Percentiles rank a stretch among this genome's conserved stretches.
Conservation (phyloP, 2,113 vertebrate species). For the Halichoeres trimaculatus region DNA sequence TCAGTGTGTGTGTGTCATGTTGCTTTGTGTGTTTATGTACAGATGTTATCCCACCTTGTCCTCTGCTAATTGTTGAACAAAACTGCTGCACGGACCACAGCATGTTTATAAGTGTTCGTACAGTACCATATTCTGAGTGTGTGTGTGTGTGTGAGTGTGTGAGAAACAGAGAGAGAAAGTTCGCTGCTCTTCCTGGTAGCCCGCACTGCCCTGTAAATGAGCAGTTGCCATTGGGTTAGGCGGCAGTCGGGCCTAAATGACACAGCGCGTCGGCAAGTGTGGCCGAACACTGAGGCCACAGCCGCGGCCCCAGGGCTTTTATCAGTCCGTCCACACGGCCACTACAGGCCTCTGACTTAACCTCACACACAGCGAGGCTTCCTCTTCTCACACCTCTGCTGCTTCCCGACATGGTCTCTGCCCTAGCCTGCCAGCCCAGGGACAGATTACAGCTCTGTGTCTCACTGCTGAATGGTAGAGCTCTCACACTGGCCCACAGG, state of each 20-base stretch:
- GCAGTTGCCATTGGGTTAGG: slow-evolving; percentile 82
- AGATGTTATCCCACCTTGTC: slow-evolving; percentile 47
- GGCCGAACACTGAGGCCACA: slow-evolving; percentile 82
- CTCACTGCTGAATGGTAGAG: slow-evolving; percentile 34
- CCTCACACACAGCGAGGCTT: slow-evolving; percentile 78
- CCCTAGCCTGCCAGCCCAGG: slow-evolving; percentile 58
- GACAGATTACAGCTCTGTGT: slow-evolving; percentile 62
- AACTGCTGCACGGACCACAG: slow-evolving; percentile 55
- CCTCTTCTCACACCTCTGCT: slow-evolving; percentile 78
- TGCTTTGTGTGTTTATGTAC: slow-evolving; percentile 59
- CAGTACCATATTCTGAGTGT: slow-evolving; percentile 63
- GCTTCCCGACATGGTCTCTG: slow-evolving; percentile 68
- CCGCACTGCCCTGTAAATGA: slow-evolving; percentile 84
- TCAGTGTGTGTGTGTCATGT: slow-evolving; percentile 47
- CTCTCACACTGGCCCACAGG: slow-evolving; percentile 27
- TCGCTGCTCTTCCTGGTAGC: slow-evolving; percentile 73
- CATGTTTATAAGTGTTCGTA: slow-evolving; percentile 67
- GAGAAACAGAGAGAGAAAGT: slow-evolving; percentile 44
- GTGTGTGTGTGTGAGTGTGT: slow-evolving; percentile 49
- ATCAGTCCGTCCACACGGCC: slow-evolving; percentile 80
- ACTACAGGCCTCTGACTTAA: slow-evolving; percentile 75
- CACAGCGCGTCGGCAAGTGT: slow-evolving; percentile 81
- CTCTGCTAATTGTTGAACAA: slow-evolving; percentile 73
- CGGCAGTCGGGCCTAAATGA: slow-evolving; percentile 83
- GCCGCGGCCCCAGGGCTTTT: slow-evolving; percentile 80